Conservation (phyloP, 2,888 invertebrate species). For the Metacarcinus magister region DNA sequence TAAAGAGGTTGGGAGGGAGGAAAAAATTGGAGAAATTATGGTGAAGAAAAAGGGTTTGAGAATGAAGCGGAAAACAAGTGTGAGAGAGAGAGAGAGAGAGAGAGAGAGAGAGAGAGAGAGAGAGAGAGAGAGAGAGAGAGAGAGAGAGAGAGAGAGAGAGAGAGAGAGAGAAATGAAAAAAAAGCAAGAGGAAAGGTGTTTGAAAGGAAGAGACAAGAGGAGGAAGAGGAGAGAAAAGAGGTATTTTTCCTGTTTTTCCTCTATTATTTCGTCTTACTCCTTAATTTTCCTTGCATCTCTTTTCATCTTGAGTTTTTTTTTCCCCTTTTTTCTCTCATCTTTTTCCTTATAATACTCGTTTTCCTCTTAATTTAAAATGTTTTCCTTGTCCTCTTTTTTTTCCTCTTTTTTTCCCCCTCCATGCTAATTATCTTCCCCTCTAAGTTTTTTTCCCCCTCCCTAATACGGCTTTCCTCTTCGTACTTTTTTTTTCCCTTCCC, state of each 20-base stretch:
- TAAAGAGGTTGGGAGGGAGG: not conserved
- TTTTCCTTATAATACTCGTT: not conserved
- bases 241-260: not conserved
- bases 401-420: not conserved
- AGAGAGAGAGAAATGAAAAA: not conserved
- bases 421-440: not conserved
- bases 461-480: too few species aligned
- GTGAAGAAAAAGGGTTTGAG: not conserved
- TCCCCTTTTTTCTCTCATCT: not conserved
- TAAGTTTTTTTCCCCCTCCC: too few species aligned
- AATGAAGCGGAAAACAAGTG: not conserved
- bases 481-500: too few species aligned
- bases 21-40: too few species aligned
- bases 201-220: too few species aligned
- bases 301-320: not conserved
- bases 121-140: not conserved
- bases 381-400: not conserved
- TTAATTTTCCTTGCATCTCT: too few species aligned
- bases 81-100: not conserved
- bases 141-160: conserved; percentile 33
- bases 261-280: not conserved
- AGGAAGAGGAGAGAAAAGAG: not conserved
- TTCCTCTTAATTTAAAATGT: not conserved
- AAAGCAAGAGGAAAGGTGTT: not conserved
- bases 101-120: not conserved